Percentiles rank a stretch among this genome's conserved stretches.
These are phyloP conservation scores for Elysia chlorotica DNA, from an alignment of 1,140 invertebrate species.

Conservation along the genomic window DNA sequence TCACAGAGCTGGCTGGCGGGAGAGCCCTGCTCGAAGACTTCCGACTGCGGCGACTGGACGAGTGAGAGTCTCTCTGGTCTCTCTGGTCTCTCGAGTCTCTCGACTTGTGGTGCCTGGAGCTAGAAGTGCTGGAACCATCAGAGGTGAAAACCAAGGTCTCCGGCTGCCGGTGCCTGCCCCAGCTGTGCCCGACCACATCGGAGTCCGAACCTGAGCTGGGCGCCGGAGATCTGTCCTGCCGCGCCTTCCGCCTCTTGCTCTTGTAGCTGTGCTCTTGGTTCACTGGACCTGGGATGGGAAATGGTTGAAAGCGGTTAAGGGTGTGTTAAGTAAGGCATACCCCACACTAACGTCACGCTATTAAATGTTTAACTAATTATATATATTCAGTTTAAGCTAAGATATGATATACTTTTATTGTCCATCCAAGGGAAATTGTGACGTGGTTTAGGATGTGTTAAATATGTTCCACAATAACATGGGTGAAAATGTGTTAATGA, in stretches of 20 bases:
- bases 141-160: background rate
- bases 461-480: too few species aligned
- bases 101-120: background rate
- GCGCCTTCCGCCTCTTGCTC: slow-evolving; percentile 52
- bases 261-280: slow-evolving; percentile 50
- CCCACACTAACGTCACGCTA: too few species aligned
- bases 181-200: background rate
- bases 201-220: slow-evolving; percentile 19
- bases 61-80: background rate
- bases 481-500: too few species aligned
- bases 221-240: slow-evolving; percentile 23
- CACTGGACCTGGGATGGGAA: slow-evolving; percentile 39
- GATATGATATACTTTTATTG: background rate
- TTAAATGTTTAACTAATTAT: too few species aligned
- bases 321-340: too few species aligned
- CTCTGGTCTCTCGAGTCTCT: background rate
- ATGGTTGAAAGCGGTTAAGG: background rate
- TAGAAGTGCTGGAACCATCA: background rate
- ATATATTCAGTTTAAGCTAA: background rate
- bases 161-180: background rate
- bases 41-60: background rate
- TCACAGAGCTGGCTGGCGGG: too few species aligned
- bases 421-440: background rate
- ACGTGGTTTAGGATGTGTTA: too few species aligned
- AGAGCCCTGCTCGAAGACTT: background rate